These are phyloP conservation scores for Corythornis vintsioides DNA, from an alignment of 2,113 vertebrate genomes.

Conservation along the genomic window DNA sequence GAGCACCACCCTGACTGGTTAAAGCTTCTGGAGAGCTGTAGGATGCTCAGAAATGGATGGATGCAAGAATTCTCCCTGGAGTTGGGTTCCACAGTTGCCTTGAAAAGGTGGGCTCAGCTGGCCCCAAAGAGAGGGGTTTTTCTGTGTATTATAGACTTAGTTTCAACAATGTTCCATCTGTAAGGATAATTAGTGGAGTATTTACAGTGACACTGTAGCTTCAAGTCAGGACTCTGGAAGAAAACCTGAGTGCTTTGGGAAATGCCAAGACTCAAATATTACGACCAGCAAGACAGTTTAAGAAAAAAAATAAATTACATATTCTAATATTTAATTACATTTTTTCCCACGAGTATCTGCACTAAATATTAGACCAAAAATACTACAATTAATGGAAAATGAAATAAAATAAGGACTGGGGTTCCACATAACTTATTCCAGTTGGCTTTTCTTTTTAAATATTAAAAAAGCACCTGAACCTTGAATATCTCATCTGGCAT, in stretches of 20 bases:
- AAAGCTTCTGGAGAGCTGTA: background rate
- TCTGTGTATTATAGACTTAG: background rate
- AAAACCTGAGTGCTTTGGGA: background rate
- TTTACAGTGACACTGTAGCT: background rate
- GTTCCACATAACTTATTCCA: background rate
- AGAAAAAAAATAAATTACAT: background rate
- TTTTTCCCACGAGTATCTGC: background rate
- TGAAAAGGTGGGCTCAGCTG: background rate
- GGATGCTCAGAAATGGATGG: background rate
- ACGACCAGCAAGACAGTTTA: background rate
- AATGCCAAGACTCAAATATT: background rate
- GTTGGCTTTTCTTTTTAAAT: background rate
- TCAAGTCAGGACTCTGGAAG: background rate
- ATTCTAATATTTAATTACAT: background rate
- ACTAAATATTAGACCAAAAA: background rate
- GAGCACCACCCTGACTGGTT: background rate
- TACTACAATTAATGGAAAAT: background rate
- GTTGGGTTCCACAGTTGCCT: background rate
- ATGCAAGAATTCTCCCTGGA: background rate
- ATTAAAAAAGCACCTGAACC: background rate
- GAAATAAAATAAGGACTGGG: background rate
- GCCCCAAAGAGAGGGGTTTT: background rate
- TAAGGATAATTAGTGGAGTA: background rate
- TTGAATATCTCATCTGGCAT: background rate
- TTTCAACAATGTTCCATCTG: background rate